These are phyloP conservation scores for Melinaea marsaeus DNA, from an alignment of 2,888 invertebrate species.

Conservation along the genomic window DNA sequence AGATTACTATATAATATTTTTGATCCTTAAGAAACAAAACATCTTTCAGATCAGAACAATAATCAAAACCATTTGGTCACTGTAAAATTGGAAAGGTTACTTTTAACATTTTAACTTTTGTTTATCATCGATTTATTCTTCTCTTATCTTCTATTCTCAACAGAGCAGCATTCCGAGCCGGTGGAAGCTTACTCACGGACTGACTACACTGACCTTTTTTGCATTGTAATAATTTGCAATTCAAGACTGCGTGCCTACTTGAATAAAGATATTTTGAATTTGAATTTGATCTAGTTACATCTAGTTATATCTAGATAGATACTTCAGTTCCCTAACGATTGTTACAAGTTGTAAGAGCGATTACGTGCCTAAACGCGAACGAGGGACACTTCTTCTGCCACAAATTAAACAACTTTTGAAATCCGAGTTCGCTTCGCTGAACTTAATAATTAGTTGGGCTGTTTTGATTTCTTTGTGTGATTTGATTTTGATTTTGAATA, in stretches of 20 bases:
- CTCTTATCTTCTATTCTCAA: too few relatives aligned
- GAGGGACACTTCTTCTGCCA: slow-evolving; percentile 55
- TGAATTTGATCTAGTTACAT: slow-evolving; percentile 16
- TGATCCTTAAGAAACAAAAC: too few relatives aligned
- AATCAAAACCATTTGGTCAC: neutral
- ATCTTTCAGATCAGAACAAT: too few relatives aligned
- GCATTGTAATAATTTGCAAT: too few relatives aligned
- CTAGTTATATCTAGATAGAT: slow-evolving; percentile 20
- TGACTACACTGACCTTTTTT: too few relatives aligned
- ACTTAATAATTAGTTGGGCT: slow-evolving; percentile 68
- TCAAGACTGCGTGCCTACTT: too few relatives aligned
- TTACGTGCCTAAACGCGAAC: slow-evolving; percentile 73
- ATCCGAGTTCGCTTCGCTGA: slow-evolving; percentile 45
- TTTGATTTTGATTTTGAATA: slow-evolving; percentile 15
- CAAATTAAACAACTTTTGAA: slow-evolving; percentile 74
- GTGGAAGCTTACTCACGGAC: too few relatives aligned
- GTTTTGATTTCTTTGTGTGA: slow-evolving; percentile 33
- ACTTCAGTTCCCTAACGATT: slow-evolving; percentile 37
- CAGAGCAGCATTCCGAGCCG: too few relatives aligned
- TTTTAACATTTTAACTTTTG: too few relatives aligned
- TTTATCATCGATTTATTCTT: too few relatives aligned
- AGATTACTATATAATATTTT: neutral
- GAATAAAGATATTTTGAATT: too few relatives aligned
- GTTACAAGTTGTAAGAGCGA: slow-evolving; percentile 58
- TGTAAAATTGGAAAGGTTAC: neutral